Percentiles rank a stretch among this genome's conserved stretches.
phyloP scores from a whole-genome alignment of 2,888 invertebrate genomes.

The Dichetophora obliterata region DNA sequence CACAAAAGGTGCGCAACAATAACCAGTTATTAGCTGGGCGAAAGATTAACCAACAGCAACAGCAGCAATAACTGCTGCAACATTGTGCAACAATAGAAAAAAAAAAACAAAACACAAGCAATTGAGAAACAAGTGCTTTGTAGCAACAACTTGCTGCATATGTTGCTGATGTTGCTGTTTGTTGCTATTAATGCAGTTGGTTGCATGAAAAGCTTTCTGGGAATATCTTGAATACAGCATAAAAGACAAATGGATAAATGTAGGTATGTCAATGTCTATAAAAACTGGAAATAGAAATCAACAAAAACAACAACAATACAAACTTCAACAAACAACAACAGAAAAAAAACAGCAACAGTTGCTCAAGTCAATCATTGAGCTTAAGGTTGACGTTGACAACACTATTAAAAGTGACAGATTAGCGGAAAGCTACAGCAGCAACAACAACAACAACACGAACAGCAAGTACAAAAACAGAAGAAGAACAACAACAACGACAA shows the following conservation, averaged over 20 bases:
- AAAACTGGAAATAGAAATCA: background rate
- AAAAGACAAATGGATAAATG: background rate
- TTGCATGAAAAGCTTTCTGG: background rate
- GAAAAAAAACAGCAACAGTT: slow-evolving; percentile 13
- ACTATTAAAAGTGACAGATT: background rate
- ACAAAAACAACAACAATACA: background rate
- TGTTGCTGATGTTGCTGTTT: slow-evolving; percentile 19
- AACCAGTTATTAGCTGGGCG: background rate
- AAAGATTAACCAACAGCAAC: background rate
- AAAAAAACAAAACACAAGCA: background rate
- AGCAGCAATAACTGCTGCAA: background rate
- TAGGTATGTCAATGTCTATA: background rate
- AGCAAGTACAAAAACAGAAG: too few relatives aligned
- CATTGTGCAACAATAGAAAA: background rate
- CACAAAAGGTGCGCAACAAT: slow-evolving; percentile 2
- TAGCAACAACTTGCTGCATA: background rate
- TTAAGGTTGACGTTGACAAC: slow-evolving; percentile 16
- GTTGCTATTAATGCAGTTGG: background rate
- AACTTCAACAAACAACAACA: background rate
- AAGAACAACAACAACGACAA: background rate
- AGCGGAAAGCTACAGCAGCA: slow-evolving; percentile 23
- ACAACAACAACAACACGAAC: slow-evolving; percentile 22
- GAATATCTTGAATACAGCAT: background rate
- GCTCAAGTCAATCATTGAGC: slow-evolving; percentile 1
- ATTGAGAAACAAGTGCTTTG: background rate